Base-by-base conservation (phyloP, 2,113 vertebrate genomes). In the Chrysemys picta region DNA sequence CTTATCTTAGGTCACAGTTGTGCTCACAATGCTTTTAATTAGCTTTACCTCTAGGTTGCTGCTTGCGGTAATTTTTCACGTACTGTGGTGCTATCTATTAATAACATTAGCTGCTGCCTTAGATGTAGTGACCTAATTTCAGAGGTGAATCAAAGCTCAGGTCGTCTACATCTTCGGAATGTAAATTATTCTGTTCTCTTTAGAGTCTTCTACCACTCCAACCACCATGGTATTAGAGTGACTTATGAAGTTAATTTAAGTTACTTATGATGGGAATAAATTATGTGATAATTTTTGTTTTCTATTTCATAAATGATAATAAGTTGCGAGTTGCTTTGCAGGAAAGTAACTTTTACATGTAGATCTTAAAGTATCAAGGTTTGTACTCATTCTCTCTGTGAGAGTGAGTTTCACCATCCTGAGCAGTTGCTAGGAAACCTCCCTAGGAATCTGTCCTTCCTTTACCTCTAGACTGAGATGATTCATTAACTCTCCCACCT, bases 391-490 rank as follows among this genome's bases (percentile, higher is more conserved):
- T 87, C n/a, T 93, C 95, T 49, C 25, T 1, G 2, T n/a, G 72
- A 96, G 35, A 93, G 35, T 0, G 1, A 83, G 81, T 91, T 72
- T 91, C 38, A 86, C 82, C 87, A 53, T 92, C 80, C 45, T 86
- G 29, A 95, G 14, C 25, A 84, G 95, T 95, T 97, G 90, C 96
- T 95, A 96, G 93, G 95, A 95, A 80, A 97, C 90, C 25, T 95
- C 45, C 78, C 62, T 62, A 29, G 62, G 96, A 95, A 92, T 92
- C 57, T 80, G 35, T 84, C 85, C 53, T 62, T 91, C 94, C 62
- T 96, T 95, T 93, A 53, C 93, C 62, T 88, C 49, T 87, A 80
- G 80, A 84, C 6, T 24, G 25, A 75, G 35, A 75, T 50, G 12
- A 25, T 86, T 93, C 25, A 24, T 94, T 84, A 49, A 62, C 25